A percentile compares a stretch with the other conserved stretches of the same genome.
These are phyloP conservation scores for Calameuta filiformis DNA, from an alignment of 2,888 invertebrate genomes.

Conservation along the genomic window DNA sequence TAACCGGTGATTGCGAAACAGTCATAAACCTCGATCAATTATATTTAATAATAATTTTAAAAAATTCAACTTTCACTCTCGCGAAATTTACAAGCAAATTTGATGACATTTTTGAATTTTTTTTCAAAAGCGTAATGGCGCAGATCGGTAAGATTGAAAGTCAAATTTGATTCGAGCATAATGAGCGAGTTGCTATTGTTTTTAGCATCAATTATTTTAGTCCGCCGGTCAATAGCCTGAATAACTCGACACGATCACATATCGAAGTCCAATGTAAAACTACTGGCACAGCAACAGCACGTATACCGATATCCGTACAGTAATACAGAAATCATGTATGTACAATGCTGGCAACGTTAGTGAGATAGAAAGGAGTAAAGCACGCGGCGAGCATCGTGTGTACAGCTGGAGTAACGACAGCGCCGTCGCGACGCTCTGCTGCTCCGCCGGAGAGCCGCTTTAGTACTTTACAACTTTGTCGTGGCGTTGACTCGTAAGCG, in stretches of 20 bases:
- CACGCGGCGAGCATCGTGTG: background rate
- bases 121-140: background rate
- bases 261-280: background rate
- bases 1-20: too few relatives aligned
- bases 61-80: too few relatives aligned
- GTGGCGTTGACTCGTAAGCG: background rate
- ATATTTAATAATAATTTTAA: too few relatives aligned
- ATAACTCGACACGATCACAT: background rate
- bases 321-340: background rate
- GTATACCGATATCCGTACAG: background rate
- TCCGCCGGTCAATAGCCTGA: background rate
- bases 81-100: too few relatives aligned
- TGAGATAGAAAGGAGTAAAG: background rate
- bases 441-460: background rate
- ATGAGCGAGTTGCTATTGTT: conserved; percentile 50
- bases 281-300: background rate
- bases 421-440: background rate
- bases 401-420: background rate
- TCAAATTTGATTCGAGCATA: conserved; percentile 43
- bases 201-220: background rate
- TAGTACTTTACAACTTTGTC: background rate
- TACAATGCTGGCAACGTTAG: background rate
- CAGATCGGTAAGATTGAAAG: conserved; percentile 13
- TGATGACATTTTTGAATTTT: too few relatives aligned
- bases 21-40: too few relatives aligned